phyloP scores from a whole-genome alignment of 2,888 invertebrate species.

The Drosophila mayaguana region DNA sequence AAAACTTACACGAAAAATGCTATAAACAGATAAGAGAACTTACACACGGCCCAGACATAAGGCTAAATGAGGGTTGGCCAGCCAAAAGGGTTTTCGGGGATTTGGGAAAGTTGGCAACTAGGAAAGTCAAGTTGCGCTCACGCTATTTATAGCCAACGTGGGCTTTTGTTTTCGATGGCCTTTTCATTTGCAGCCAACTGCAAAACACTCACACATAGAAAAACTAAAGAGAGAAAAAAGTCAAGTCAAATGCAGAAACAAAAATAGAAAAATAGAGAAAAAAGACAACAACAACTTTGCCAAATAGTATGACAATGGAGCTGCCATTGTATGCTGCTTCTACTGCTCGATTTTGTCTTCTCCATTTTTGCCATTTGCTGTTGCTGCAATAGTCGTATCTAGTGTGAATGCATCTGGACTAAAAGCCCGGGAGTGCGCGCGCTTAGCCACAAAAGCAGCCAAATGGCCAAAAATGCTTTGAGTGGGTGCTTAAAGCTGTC shows the following conservation, averaged over 20 bases:
- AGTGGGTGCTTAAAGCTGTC: slow-evolving; percentile 73
- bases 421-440: slow-evolving; percentile 40
- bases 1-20: slow-evolving; percentile 70
- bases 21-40: slow-evolving; percentile 71
- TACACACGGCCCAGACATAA: slow-evolving; percentile 47
- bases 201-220: slow-evolving; percentile 45
- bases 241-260: slow-evolving; percentile 32
- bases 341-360: background rate
- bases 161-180: slow-evolving; percentile 80
- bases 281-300: slow-evolving; percentile 53
- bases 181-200: slow-evolving; percentile 77
- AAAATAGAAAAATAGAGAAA: background rate
- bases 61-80: slow-evolving; percentile 23
- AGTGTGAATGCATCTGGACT: slow-evolving; percentile 24
- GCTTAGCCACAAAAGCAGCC: slow-evolving; percentile 60
- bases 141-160: slow-evolving; percentile 78
- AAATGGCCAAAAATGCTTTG: slow-evolving; percentile 59
- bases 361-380: slow-evolving; percentile 12
- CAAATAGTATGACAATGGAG: slow-evolving; percentile 69
- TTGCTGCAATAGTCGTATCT: slow-evolving; percentile 27
- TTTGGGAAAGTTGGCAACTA: slow-evolving; percentile 67
- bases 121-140: slow-evolving; percentile 75
- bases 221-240: slow-evolving; percentile 19
- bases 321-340: slow-evolving; percentile 42
- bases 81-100: background rate